phyloP scores from a whole-genome alignment of 2,113 vertebrate genomes.

The Grallaria varia region DNA sequence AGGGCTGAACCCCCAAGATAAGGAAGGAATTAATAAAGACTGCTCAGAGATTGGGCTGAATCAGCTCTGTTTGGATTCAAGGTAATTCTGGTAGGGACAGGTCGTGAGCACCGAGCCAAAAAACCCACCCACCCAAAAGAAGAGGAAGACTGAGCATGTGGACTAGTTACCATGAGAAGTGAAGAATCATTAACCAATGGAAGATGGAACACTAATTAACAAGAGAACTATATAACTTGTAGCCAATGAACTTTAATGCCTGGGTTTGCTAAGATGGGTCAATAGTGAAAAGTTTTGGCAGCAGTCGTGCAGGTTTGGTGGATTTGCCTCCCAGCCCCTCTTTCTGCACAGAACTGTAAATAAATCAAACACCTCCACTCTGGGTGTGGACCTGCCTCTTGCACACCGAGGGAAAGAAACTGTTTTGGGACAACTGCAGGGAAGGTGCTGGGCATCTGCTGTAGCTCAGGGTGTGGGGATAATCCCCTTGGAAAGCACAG shows the following conservation, averaged over 20 bases:
- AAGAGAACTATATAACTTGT: neutral
- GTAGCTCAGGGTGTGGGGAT: neutral
- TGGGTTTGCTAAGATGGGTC: neutral
- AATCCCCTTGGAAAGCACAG: neutral
- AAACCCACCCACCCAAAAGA: neutral
- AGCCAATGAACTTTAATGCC: neutral
- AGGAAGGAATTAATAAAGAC: neutral
- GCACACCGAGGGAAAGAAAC: neutral
- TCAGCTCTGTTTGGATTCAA: neutral
- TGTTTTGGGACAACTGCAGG: neutral
- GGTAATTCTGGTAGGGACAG: neutral
- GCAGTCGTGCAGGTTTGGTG: neutral
- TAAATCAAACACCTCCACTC: neutral
- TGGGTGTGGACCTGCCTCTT: no score
- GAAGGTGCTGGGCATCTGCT: neutral
- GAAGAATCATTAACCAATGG: neutral
- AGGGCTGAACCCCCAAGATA: neutral
- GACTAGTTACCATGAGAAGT: neutral
- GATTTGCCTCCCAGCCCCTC: neutral
- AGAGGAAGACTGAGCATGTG: neutral
- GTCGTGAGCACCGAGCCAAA: neutral
- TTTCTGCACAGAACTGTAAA: neutral
- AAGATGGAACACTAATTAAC: neutral
- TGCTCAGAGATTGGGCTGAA: neutral
- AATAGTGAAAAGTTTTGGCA: neutral